Conservation (phyloP, 1,140 invertebrate species). For the Leptinotarsa undecemlineata region DNA sequence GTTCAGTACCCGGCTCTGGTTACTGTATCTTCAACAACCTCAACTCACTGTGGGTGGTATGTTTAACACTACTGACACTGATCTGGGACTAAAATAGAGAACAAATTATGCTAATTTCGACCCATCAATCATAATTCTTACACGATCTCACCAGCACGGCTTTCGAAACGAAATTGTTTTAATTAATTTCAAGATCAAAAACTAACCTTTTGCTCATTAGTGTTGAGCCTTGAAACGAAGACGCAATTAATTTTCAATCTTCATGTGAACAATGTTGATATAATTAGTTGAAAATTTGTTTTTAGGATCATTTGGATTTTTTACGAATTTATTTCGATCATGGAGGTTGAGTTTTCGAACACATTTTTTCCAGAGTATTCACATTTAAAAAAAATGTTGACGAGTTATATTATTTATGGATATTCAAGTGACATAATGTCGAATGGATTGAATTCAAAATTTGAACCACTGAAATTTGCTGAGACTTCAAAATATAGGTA, state of each 20-base stretch:
- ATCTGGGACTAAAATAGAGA: background rate
- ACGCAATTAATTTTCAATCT: constrained; percentile 1
- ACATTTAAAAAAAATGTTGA: too few species aligned
- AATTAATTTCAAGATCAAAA: background rate
- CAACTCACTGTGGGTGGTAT: background rate
- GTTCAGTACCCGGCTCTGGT: background rate
- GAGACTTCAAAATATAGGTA: too few species aligned
- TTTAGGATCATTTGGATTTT: background rate
- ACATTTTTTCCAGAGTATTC: too few species aligned
- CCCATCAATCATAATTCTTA: constrained; percentile 1
- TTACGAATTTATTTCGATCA: too few species aligned
- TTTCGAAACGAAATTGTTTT: background rate
- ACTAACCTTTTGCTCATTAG: background rate
- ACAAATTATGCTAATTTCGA: background rate
- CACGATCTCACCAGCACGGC: background rate
- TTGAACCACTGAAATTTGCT: too few species aligned
- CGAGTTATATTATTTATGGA: too few species aligned
- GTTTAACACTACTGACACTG: constrained; percentile 1
- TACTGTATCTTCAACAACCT: background rate
- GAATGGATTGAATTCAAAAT: too few species aligned
- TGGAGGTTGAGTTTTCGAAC: too few species aligned
- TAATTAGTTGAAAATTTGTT: background rate
- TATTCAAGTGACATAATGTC: too few species aligned
- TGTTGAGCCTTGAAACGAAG: background rate
- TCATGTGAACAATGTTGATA: background rate